Evolutionary conservation across 1,140 invertebrate species (phyloP).

Genomic region (Papilio xuthus): DNA sequence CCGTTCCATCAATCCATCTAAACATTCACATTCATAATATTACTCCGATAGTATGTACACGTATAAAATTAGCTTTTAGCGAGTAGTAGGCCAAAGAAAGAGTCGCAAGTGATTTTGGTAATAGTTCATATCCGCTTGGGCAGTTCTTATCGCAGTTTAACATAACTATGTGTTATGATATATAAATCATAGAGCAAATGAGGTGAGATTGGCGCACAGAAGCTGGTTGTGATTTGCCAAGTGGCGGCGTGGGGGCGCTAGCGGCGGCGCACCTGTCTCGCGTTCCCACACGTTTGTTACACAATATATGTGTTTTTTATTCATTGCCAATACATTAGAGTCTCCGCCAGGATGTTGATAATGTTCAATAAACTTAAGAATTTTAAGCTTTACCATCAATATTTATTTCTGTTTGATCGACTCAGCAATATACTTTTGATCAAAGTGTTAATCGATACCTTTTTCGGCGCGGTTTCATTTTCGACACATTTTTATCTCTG

Average conservation of each 20-base stretch:
- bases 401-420: not conserved
- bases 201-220: slow-evolving; percentile 51
- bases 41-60: too few relatives aligned
- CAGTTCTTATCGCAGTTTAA: too few relatives aligned
- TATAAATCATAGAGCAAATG: slow-evolving; percentile 46
- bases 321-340: slow-evolving; percentile 62
- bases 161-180: too few relatives aligned
- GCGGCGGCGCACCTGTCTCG: slow-evolving; percentile 62
- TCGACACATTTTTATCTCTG: not conserved
- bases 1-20: too few relatives aligned
- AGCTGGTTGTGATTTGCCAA: slow-evolving; percentile 68
- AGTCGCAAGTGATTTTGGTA: too few relatives aligned
- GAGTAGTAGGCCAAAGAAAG: too few relatives aligned
- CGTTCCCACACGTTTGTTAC: slow-evolving; percentile 69
- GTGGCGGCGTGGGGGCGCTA: slow-evolving; percentile 41
- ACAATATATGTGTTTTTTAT: slow-evolving; percentile 71
- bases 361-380: slow-evolving; percentile 31
- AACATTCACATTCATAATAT: too few relatives aligned
- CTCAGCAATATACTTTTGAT: too few relatives aligned
- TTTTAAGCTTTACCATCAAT: not conserved
- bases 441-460: not conserved
- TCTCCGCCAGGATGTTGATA: slow-evolving; percentile 53
- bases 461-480: not conserved
- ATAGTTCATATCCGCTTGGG: too few relatives aligned
- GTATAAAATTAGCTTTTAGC: too few relatives aligned